These are phyloP conservation scores for Tachina fera DNA, from an alignment of 2,888 invertebrate species.

Conservation along the genomic window DNA sequence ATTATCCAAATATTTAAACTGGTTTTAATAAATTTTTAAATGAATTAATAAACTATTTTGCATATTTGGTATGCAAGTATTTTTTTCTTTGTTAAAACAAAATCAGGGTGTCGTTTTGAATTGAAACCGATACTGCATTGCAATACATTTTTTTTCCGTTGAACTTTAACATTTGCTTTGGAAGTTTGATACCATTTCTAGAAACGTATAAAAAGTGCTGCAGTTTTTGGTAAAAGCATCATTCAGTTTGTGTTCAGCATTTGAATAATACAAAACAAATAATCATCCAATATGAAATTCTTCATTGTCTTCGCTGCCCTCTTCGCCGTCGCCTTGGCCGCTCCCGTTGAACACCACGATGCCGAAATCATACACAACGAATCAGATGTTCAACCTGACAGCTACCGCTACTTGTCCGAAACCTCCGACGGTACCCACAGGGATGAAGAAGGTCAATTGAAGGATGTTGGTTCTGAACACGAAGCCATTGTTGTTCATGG, in stretches of 20 bases:
- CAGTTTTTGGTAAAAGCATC: conserved; percentile 21
- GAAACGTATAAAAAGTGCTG: conserved; percentile 46
- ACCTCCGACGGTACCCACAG: conserved; percentile 84
- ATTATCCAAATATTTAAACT: background rate
- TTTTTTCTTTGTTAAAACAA: background rate
- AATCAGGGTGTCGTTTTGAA: background rate
- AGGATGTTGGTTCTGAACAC: conserved; percentile 84
- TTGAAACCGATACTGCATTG: background rate
- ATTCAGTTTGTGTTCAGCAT: conserved; percentile 56
- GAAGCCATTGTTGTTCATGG: conserved; percentile 83
- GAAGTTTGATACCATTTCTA: background rate
- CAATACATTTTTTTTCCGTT: background rate
- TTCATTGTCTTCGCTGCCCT: conserved; percentile 75
- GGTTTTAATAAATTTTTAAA: background rate
- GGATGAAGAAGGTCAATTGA: conserved; percentile 83
- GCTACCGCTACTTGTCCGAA: conserved; percentile 67
- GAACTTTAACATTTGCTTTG: conserved; percentile 43
- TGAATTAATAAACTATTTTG: conserved; percentile 1
- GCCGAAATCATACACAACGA: conserved; percentile 72
- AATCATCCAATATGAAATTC: conserved; percentile 70
- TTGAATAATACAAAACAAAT: conserved; percentile 50
- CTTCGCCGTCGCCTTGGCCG: conserved; percentile 75
- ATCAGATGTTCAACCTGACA: conserved; percentile 67
- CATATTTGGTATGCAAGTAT: background rate
- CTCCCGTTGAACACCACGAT: conserved; percentile 68